phyloP scores from a whole-genome alignment of 53 echinoderm and acorn worm species.

The Mesocentrotus franciscanus region DNA sequence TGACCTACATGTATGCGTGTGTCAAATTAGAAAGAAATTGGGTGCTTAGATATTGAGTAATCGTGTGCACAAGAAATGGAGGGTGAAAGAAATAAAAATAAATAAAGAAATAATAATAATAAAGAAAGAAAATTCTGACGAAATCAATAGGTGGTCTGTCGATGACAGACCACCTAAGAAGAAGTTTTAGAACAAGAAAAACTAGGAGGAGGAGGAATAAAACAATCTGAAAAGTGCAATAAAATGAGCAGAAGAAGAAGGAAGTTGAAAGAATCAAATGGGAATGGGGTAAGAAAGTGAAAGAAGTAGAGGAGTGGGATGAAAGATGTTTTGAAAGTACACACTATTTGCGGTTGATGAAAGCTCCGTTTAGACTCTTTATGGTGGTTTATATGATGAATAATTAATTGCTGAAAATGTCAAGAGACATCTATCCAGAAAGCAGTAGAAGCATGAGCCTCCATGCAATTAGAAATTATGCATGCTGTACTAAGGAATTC shows the following conservation, averaged over 20 bases:
- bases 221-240: background rate
- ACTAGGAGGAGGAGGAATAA: background rate
- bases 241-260: background rate
- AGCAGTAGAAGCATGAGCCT: background rate
- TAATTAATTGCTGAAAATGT: background rate
- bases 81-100: too few relatives aligned
- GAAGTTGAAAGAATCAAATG: background rate
- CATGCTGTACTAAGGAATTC: background rate
- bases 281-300: background rate
- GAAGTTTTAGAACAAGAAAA: background rate
- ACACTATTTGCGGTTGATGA: background rate
- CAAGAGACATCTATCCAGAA: background rate
- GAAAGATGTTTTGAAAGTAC: background rate
- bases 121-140: too few relatives aligned
- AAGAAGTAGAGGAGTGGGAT: background rate
- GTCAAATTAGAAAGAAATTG: too few relatives aligned
- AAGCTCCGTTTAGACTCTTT: background rate
- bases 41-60: too few relatives aligned
- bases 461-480: too few relatives aligned
- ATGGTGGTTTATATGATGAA: background rate
- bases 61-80: too few relatives aligned
- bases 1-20: too few relatives aligned
- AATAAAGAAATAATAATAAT: too few relatives aligned
- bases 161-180: too few relatives aligned
- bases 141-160: too few relatives aligned